phyloP scores from a whole-genome alignment of 1,140 invertebrate genomes.

The Drosophila albomicans region DNA sequence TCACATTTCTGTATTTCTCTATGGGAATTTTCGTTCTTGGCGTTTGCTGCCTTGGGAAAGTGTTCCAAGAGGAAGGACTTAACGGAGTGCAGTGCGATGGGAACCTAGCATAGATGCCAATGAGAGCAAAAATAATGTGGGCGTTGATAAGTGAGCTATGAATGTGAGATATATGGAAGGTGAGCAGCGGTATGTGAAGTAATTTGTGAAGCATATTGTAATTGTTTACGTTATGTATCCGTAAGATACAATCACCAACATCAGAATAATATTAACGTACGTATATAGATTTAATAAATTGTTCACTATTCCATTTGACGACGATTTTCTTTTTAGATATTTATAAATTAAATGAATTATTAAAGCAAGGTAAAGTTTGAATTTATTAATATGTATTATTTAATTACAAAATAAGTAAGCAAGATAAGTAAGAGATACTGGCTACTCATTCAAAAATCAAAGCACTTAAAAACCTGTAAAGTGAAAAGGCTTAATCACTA shows the following conservation, averaged over 20 bases:
- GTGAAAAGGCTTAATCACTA: too few species aligned
- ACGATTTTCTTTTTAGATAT: too few species aligned
- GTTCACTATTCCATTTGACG: too few species aligned
- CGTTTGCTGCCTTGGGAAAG: constrained; percentile 41
- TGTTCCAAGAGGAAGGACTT: constrained; percentile 14
- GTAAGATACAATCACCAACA: not conserved
- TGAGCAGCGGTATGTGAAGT: not conserved
- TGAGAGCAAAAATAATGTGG: constrained; percentile 12
- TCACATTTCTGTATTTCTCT: constrained; percentile 40
- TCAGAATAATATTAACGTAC: too few species aligned
- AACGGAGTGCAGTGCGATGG: constrained; percentile 26
- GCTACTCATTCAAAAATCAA: too few species aligned
- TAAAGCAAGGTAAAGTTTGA: too few species aligned
- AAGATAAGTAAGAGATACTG: too few species aligned
- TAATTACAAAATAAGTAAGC: too few species aligned
- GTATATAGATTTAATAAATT: too few species aligned
- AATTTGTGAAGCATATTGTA: not conserved
- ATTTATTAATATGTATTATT: too few species aligned
- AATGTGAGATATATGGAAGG: not conserved
- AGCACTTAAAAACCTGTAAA: too few species aligned
- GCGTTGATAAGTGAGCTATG: not conserved
- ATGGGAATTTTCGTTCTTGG: constrained; percentile 60
- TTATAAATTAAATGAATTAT: too few species aligned
- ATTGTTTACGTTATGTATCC: not conserved
- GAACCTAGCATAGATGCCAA: constrained; percentile 12